These are phyloP conservation scores for Cyclopterus lumpus DNA, from an alignment of 2,797 vertebrate genomes.

Conservation along the genomic window DNA sequence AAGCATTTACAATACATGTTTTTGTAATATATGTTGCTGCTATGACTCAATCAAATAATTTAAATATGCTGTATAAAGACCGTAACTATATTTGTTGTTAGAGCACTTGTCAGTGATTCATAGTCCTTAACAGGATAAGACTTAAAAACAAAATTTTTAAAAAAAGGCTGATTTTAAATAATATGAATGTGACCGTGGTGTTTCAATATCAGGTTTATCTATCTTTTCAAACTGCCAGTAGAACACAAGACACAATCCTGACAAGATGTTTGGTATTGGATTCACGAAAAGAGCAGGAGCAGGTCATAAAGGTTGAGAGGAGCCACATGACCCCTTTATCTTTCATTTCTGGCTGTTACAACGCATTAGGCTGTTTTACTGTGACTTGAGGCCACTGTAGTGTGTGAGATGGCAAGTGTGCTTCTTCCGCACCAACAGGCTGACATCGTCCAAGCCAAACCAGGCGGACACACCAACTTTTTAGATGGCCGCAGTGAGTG, in stretches of 20 bases:
- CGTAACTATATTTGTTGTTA: constrained; percentile 10
- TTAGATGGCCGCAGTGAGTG: constrained; percentile 54
- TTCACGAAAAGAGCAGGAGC: constrained; percentile 14
- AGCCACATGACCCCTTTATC: constrained; percentile 39
- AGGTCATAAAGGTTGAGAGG: constrained; percentile 27
- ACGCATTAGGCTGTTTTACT: constrained; percentile 20
- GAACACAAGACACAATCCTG: constrained; percentile 2
- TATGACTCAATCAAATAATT: constrained; percentile 22
- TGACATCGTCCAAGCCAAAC: constrained; percentile 58
- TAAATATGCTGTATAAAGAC: constrained; percentile 3
- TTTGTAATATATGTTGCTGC: constrained; percentile 3
- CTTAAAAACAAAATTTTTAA: not conserved
- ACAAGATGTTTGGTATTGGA: constrained; percentile 2
- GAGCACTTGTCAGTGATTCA: constrained; percentile 3
- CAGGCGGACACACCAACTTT: constrained; percentile 63
- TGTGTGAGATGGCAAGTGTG: constrained; percentile 22
- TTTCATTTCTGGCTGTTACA: constrained; percentile 37
- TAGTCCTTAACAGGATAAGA: not conserved
- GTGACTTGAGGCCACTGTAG: constrained; percentile 24
- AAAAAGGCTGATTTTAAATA: constrained; percentile 6
- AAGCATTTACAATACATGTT: constrained; percentile 4
- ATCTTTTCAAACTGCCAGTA: constrained; percentile 6
- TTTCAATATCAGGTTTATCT: constrained; percentile 9
- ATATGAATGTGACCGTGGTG: not conserved
- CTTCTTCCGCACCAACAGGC: constrained; percentile 45